Evolutionary conservation across 2,888 invertebrate species (phyloP).

Genomic region (Campopleginae sp.): DNA sequence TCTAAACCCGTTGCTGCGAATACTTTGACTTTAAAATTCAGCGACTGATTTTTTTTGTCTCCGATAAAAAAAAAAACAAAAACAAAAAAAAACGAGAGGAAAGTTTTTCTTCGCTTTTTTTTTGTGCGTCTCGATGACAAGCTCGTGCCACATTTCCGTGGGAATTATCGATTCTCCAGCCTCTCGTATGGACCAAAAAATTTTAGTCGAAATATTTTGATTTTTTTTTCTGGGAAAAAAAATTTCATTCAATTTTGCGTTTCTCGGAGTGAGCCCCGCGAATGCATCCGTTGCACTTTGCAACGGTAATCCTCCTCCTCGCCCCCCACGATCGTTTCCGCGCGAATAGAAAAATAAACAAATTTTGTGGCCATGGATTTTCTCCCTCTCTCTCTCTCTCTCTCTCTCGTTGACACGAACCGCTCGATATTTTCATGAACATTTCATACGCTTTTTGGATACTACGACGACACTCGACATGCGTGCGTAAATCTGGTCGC

Average conservation of each 20-base stretch:
- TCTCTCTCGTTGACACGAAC: neutral
- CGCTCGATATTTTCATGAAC: too few relatives aligned
- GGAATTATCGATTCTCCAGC: too few relatives aligned
- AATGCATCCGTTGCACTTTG: neutral
- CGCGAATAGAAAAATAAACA: neutral
- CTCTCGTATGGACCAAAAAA: too few relatives aligned
- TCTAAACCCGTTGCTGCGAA: neutral
- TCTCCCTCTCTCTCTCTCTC: neutral
- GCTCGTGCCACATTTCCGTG: neutral
- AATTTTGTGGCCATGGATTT: neutral
- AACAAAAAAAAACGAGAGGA: neutral
- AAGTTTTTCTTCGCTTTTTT: neutral
- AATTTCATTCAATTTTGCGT: neutral
- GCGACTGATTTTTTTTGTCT: neutral
- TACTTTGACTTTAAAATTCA: neutral
- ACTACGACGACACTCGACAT: too few relatives aligned
- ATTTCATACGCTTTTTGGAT: too few relatives aligned
- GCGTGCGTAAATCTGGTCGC: too few relatives aligned
- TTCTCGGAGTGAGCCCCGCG: neutral
- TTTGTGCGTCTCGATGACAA: too few relatives aligned
- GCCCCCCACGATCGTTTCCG: neutral
- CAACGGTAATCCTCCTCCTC: neutral
- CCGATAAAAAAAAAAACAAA: neutral
- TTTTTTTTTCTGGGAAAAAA: neutral
- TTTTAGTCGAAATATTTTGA: neutral